A percentile compares a stretch with the other conserved stretches of the same genome.
Evolutionary conservation across 2,888 invertebrate species (phyloP).

Genomic region (Sclerodermus sp.): DNA sequence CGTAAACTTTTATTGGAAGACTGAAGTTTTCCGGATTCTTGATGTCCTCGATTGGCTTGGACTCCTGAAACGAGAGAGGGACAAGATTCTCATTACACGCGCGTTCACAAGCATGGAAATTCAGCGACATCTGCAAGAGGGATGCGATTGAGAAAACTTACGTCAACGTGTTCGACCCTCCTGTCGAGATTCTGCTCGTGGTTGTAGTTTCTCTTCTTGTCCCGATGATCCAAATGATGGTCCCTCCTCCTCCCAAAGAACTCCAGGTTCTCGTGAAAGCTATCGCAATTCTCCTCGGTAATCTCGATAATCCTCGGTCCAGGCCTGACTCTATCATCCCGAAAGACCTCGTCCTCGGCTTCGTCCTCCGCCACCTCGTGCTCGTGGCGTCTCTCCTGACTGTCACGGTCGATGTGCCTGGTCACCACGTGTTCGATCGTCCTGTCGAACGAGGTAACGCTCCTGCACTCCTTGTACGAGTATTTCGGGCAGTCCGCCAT

Average conservation of each 20-base stretch:
- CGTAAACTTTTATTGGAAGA: not conserved
- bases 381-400: slow-evolving; percentile 6
- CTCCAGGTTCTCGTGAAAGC: slow-evolving; percentile 51
- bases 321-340: slow-evolving; percentile 27
- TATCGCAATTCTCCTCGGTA: slow-evolving; percentile 52
- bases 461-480: slow-evolving; percentile 36
- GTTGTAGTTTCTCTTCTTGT: slow-evolving; percentile 4
- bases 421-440: slow-evolving; percentile 47
- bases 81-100: no score
- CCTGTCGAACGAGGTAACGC: slow-evolving; percentile 43
- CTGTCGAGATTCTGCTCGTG: not conserved
- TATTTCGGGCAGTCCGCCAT: slow-evolving; percentile 45
- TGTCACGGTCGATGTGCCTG: slow-evolving; percentile 29
- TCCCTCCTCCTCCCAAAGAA: slow-evolving; percentile 47
- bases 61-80: no score
- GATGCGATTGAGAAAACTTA: no score
- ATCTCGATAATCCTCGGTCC: slow-evolving; percentile 44
- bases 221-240: slow-evolving; percentile 21
- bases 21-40: slow-evolving; percentile 3
- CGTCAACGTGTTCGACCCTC: not conserved
- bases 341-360: slow-evolving; percentile 23
- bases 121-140: no score
- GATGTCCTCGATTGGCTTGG: slow-evolving; percentile 1
- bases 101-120: no score
- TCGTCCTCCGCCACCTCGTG: slow-evolving; percentile 20